Evolutionary conservation across 2,797 vertebrate genomes (phyloP), one percentile per base, ranked within the genome.

Genomic region (Clarias pachynema): DNA sequence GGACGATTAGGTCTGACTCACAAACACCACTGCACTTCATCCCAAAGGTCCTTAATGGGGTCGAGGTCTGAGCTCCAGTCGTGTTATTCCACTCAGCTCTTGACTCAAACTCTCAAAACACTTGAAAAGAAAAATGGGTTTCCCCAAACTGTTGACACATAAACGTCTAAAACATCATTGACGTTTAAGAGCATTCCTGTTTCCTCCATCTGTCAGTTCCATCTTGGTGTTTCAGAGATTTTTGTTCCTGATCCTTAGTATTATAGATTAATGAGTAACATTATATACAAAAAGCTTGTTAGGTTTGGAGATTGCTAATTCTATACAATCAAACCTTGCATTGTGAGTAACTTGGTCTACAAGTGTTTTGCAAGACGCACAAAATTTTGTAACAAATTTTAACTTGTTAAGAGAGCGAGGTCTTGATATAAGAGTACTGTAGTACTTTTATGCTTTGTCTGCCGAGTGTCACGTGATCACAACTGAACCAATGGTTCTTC

Each of bases 1-100:
- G 34, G 77, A 60, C 59, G 22, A 79, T 79, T 62, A 62, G 59
- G 12, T 79, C 77, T 63, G 59, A 63, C 77, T 79, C 34, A 62
- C 77, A 79, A 79, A 79, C 53, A 74, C 72, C 75, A 60, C 75
- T 31, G 75, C 18, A 63, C 0, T 79, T 79, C 59, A 79, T 63
- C 77, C 59, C 77, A 79, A 63, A 79, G 75, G 31, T 31, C 59
- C 40, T 15, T 62, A 79, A 79, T 63, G 77, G 59, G 77, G 77
- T 79, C 57, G 31, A 63, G 59, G 57, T 62, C 22, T 79, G 12
- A 12, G 31, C 31, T 79, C 22, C 2, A 63, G 77, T 79, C 34
- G 18, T 62, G 77, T 63, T 63, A 15, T 63, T 79, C 59, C 59
- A 79, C 31, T 79, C 77, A 63, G 77, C 34, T 40, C 56, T 79